Evolutionary conservation across 2,888 invertebrate species (phyloP), one percentile per base, ranked within the genome.

Genomic region (Nymphalis polychloros): DNA sequence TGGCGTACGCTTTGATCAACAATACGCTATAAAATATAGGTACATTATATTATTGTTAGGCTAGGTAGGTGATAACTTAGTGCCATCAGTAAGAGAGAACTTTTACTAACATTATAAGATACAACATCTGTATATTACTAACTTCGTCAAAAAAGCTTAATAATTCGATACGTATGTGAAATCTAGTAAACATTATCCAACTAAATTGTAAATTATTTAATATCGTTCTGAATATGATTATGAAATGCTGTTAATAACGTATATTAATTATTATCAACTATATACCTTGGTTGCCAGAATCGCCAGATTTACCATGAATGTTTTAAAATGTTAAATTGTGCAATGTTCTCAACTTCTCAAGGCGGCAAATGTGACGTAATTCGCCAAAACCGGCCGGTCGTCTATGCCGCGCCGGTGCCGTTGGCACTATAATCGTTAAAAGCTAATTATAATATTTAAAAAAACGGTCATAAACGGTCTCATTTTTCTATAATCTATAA

Each of bases 361-460:
- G 59, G 64, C 59, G 66, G 68, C 49, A 57, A 35, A 61, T 62
- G 69, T 69, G 67, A 72, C 64, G 71, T 72, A 67, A 72, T 72
- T 17, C 49, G 41, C 63, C 69, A 53, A 72, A 72, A 72, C 67
- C 69, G 72, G 69, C 69, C 64, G 69, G 67, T 41, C 41, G 41
- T 48, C 62, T 47, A 47, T 52, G 13, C 48, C 50, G 59, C 48
- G 13, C 48, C 50, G 59, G 63, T 67, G 57, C 35, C 35, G 46
- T 55, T 61, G 60, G 53, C 66, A 35, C 23, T 31, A 27, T 50
- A 31, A n/a, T 57, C 52, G 64, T 66, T 63, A 59, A 49, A 61
- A 48, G 27, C 35, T 41, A 35, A 50, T 27, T 50, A 68, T 63
- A 50, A 63, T 70, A 68, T 65, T 62, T 48, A 41, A 64, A 41